These are phyloP conservation scores for Paraescarpia echinospica DNA, from an alignment of 1,140 invertebrate genomes.

Conservation along the genomic window DNA sequence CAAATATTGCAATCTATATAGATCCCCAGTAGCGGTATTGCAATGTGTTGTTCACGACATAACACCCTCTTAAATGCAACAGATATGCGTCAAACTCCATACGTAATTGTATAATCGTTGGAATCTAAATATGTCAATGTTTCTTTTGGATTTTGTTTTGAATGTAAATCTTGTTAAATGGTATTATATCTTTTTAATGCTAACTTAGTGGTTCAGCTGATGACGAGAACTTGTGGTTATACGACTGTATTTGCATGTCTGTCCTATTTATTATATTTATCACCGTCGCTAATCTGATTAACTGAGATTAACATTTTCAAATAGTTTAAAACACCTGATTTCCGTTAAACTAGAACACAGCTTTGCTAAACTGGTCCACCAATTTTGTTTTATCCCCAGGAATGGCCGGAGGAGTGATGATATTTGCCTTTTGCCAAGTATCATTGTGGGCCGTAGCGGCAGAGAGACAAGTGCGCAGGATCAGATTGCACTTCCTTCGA, in stretches of 20 bases:
- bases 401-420: neutral
- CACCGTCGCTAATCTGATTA: neutral
- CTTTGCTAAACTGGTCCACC: neutral
- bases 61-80: too few relatives aligned
- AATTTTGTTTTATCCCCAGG: neutral
- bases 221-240: too few relatives aligned
- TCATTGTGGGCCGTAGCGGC: neutral
- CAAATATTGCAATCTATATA: too few relatives aligned
- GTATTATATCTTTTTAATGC: too few relatives aligned
- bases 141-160: too few relatives aligned
- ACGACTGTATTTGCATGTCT: neutral
- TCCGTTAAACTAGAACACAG: neutral
- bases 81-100: too few relatives aligned
- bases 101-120: too few relatives aligned
- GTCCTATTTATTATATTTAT: neutral
- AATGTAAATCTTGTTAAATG: too few relatives aligned
- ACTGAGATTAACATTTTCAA: neutral
- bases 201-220: too few relatives aligned
- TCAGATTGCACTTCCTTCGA: conserved; percentile 59
- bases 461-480: conserved; percentile 28
- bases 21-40: too few relatives aligned
- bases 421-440: neutral
- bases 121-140: too few relatives aligned
- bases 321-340: neutral
- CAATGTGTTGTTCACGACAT: too few relatives aligned